Evolutionary conservation across 2,888 invertebrate species (phyloP), one percentile per base, ranked within the genome.

Genomic region (Criorhina ranunculi): DNA sequence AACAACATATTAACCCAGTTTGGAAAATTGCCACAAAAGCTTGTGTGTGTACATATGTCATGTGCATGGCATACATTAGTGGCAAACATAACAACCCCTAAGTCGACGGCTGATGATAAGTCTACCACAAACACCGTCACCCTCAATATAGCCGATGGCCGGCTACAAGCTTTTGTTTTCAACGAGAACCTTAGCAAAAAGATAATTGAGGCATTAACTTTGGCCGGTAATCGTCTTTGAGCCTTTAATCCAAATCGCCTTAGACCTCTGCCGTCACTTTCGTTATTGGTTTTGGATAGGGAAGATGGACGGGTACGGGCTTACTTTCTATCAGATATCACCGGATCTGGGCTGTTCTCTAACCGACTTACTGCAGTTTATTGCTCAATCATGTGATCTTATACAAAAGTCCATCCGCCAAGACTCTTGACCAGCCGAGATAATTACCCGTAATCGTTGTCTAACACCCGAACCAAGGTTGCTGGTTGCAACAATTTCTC

Each of bases 1-100:
- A 76, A 40, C 80, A 80, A 85, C 80, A 85, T 85, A 85, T 85
- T 85, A 80, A 85, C 85, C 85, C 46, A 85, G 80, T 85, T 85
- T 75, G 53, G 69, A 75, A 79, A 79, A 75, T 75, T 64, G 75
- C 62, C 57, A 19, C 60, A 29, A 83, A 76, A 59, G 64, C 7
- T 31, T 31, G 64, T 55, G 44, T 33, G n/a, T n/a, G n/a, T n/a
- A n/a, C n/a, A n/a, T n/a, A 35, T 24, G 24, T 24, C 24, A 17
- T 46, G 37, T 37, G 15, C 40, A 37, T 37, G 55, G n/a, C 19
- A 37, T 57, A 67, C 59, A 42, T 57, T 19, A 62, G 12, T 35
- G 37, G 19, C 12, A 8, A 42, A 19, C n/a, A 37, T 17, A 12
- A 49, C 75, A 69, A 64, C 62, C 59, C 66, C 19, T 53, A 66